Base-by-base conservation (phyloP, 2,797 vertebrate genomes). In the Serranus cabrilla region DNA sequence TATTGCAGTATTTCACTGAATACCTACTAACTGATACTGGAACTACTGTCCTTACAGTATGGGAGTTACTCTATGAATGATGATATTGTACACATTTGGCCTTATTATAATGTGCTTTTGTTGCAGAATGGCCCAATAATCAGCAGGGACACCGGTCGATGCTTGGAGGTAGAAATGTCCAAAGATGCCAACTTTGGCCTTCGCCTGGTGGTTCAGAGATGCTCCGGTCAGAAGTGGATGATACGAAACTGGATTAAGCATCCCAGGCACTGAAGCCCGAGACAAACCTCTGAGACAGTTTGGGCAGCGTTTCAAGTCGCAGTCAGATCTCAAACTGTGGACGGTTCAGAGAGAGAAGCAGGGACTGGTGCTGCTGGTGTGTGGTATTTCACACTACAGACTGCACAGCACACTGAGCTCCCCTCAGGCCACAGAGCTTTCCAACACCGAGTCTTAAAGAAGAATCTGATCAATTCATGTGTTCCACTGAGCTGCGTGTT, bases 201-300 rank as follows among this genome's bases (percentile, higher is more conserved):
- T 68, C 95, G 98, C 42, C 93, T 99, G 71, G 97, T 99, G 7
- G 95, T 99, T 37, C 98, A 99, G 86, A 95, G 97, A 70, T 99
- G 98, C 90, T 99, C 98, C 0, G 97, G 98, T 66, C 98, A 99
- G 89, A 99, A 99, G 91, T 99, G 98, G 98, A 97, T 97, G 93
- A 99, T 99, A 89, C 95, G 98, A 78, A 99, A 99, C 94, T 98
- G 98, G 98, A 96, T 99, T 87, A 97, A 97, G 83, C 97, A 96
- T 0, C 94, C 95, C 0, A 95, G 95, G 54, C 97, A 97, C 83
- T 99, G 95, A 98, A 52, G 61, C 64, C 45, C 62, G 56, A 59
- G 51, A 58, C n/a, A 23, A 34, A 67, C 61, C 71, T 76, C 62
- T 42, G 67, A 76, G 61, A 74, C 80, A 45, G 46, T 84, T 81